Percentiles rank a stretch among this genome's conserved stretches.
These are phyloP conservation scores for Callipepla squamata DNA, from an alignment of 2,113 vertebrate genomes.

Conservation along the genomic window DNA sequence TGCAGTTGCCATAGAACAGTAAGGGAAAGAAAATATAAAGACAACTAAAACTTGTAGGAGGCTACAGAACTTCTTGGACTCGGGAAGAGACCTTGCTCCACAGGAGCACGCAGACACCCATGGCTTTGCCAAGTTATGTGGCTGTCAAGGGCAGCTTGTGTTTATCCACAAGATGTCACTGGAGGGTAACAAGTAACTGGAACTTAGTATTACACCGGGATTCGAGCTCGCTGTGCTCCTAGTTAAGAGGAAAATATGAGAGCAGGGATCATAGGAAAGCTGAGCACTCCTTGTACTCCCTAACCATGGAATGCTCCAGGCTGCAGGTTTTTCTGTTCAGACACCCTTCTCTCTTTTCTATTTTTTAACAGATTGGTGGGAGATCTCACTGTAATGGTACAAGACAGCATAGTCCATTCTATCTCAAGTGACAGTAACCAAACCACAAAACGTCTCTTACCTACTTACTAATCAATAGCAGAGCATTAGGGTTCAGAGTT, in stretches of 20 bases:
- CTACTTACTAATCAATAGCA: not conserved
- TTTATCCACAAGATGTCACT: conserved; percentile 51
- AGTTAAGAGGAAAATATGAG: rapidly evolving
- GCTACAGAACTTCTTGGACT: not conserved
- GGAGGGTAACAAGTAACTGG: conserved; percentile 16
- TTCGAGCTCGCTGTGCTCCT: not conserved
- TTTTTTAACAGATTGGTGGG: not conserved
- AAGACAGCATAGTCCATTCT: not conserved
- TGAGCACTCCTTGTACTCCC: not conserved
- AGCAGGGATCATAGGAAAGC: not conserved
- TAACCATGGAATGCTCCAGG: not conserved
- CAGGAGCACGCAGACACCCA: not conserved
- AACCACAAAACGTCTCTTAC: not conserved
- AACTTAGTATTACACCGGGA: not conserved
- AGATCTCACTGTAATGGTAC: not conserved
- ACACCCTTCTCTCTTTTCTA: not conserved
- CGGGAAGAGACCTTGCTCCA: not conserved
- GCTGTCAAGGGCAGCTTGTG: not conserved
- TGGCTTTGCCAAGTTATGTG: not conserved
- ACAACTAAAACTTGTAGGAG: not conserved
- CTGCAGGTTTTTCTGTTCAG: not conserved
- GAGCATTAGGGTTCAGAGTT: not conserved
- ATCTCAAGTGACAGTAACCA: not conserved
- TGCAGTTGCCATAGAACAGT: not conserved
- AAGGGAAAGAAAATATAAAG: not conserved